A percentile compares a stretch with the other conserved stretches of the same genome.
These are phyloP conservation scores for Halcyon badia DNA, from an alignment of 2,797 vertebrate genomes.

Conservation along the genomic window DNA sequence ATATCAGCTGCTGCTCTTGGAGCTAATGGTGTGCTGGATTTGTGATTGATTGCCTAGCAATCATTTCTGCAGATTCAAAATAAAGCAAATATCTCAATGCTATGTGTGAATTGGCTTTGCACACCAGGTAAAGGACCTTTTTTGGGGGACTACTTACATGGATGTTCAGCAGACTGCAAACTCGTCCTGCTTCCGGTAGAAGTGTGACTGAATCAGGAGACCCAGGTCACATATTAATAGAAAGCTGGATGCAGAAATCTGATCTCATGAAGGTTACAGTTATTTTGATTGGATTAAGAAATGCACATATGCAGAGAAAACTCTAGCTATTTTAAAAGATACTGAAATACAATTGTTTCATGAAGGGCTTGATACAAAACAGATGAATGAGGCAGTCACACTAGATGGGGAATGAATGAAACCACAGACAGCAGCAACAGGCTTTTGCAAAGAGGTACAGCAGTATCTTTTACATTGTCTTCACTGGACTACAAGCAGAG, in stretches of 20 bases:
- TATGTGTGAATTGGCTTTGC: too few relatives aligned
- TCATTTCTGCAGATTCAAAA: too few relatives aligned
- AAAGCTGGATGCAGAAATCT: not conserved
- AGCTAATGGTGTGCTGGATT: too few relatives aligned
- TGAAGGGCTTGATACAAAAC: slow-evolving; percentile 55
- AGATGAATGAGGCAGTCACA: slow-evolving; percentile 36
- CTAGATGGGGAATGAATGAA: slow-evolving; percentile 12
- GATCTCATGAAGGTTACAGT: not conserved
- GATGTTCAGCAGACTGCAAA: not conserved
- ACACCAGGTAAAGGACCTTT: too few relatives aligned
- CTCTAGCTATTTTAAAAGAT: slow-evolving; percentile 32
- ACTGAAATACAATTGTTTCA: slow-evolving; percentile 47
- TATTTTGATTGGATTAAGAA: not conserved
- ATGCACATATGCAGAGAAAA: not conserved
- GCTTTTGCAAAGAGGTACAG: not conserved
- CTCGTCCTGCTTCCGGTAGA: not conserved
- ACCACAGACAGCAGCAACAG: not conserved
- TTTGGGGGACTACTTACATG: not conserved
- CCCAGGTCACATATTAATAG: not conserved
- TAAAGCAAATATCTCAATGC: too few relatives aligned
- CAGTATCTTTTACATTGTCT: slow-evolving; percentile 16
- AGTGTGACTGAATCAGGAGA: not conserved
- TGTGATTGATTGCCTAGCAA: too few relatives aligned
- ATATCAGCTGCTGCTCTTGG: too few relatives aligned
- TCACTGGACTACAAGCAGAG: not conserved